Base-by-base conservation (phyloP, 1,140 invertebrate genomes). In the Bombus superbus region DNA sequence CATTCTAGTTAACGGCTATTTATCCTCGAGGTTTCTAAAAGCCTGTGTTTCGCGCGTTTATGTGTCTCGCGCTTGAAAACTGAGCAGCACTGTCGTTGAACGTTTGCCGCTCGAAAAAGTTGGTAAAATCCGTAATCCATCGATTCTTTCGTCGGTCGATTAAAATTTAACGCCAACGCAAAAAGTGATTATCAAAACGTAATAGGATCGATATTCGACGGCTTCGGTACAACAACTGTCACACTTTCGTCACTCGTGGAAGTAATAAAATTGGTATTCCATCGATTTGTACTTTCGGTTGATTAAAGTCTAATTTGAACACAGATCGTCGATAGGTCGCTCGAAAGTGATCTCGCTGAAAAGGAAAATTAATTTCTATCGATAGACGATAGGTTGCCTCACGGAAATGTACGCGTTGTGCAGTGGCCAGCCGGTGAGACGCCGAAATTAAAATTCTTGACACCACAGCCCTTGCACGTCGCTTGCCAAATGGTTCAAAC, bases 401-500 rank as follows among this genome's bases (percentile, higher is more conserved):
- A 90, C 90, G 62, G 22, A 32, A 15, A 35, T 40, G 57, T 8
- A 13, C 38, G 5, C 22, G 10, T 2, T n/a, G 83, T 72, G 42
- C 40, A 72, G 38, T 79, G 62, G 64, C n/a, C 28, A 74, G 44
- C 3, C n/a, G 57, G 40, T 32, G 79, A 87, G 87, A 90, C 80
- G 88, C 73, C 18, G 76, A 59, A 93, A 94, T 95, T 95, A 92
- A 95, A 93, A 95, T 95, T 95, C 95, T 68, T 62, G 86, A 91
- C 94, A 89, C 79, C 75, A 59, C 89, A 89, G 86, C 86, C 75
- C 86, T 90, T 86, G 86, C 88, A 90, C 89, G 90, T 86, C 83
- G 92, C 90, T 93, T 95, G 95, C 95, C 95, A 95, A 95, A 95
- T 95, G 91, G 94, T 93, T 94, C 94, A 95, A 84, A 74, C 42